Conservation (phyloP, 1,140 invertebrate species). For the Brachionus angularis region DNA sequence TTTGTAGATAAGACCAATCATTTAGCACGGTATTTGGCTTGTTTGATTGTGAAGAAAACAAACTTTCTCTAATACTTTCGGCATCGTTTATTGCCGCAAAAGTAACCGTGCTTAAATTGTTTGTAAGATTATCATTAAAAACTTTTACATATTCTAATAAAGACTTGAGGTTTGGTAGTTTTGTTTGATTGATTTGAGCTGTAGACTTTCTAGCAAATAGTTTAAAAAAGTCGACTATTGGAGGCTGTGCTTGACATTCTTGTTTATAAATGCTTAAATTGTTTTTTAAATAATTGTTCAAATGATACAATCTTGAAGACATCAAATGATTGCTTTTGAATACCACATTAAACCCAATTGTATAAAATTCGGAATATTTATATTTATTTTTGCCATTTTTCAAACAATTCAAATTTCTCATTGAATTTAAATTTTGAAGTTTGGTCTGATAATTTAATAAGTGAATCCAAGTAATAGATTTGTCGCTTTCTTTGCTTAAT, state of each 20-base stretch:
- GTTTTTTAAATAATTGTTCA: neutral
- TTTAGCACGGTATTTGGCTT: neutral
- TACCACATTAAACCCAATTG: constrained; percentile 10
- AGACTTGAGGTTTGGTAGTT: neutral
- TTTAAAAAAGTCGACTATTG: constrained; percentile 5
- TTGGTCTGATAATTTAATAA: constrained; percentile 39
- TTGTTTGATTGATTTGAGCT: constrained; percentile 3
- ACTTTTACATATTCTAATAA: constrained; percentile 11
- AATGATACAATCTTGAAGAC: neutral
- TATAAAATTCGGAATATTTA: constrained; percentile 35
- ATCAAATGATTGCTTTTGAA: constrained; percentile 14
- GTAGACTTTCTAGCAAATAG: constrained; percentile 24
- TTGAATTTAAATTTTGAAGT: constrained; percentile 13
- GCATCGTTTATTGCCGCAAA: neutral
- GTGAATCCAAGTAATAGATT: constrained; percentile 39
- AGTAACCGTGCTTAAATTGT: neutral
- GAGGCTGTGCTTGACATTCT: neutral
- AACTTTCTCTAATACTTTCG: constrained; percentile 18
- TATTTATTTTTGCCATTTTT: constrained; percentile 28
- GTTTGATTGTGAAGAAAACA: constrained; percentile 20
- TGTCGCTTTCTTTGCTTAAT: constrained; percentile 27
- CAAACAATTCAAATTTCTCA: constrained; percentile 33
- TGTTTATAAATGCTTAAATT: neutral
- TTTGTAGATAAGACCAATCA: constrained; percentile 35
- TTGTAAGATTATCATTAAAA: constrained; percentile 16